Evolutionary conservation across 2,888 invertebrate genomes (phyloP).

Genomic region (Drosophila anceps): DNA sequence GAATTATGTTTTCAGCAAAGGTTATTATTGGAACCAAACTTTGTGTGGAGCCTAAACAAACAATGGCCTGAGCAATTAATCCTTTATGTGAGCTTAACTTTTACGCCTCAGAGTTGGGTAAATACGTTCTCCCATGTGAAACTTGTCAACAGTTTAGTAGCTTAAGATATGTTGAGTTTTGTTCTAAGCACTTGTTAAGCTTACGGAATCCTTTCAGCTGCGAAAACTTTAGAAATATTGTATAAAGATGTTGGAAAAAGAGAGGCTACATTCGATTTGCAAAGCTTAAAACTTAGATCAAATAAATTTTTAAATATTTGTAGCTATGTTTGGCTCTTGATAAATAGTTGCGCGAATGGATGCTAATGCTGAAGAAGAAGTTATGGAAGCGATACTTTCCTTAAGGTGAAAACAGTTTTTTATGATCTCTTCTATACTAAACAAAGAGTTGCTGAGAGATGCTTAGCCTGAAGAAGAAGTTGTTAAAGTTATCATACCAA

Average conservation of each 20-base stretch:
- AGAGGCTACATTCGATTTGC: too few relatives aligned
- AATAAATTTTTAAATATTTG: neutral
- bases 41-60: slow-evolving; percentile 1
- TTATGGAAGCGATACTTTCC: too few relatives aligned
- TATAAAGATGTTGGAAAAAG: too few relatives aligned
- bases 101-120: neutral
- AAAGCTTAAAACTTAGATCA: neutral
- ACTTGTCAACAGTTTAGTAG: slow-evolving; percentile 2
- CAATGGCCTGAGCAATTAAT: neutral
- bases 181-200: neutral
- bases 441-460: too few relatives aligned
- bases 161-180: slow-evolving; percentile 1
- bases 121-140: neutral
- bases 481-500: neutral
- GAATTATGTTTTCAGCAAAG: slow-evolving; percentile 7
- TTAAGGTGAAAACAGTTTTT: too few relatives aligned
- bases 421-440: too few relatives aligned
- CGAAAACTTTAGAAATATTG: neutral
- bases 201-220: too few relatives aligned
- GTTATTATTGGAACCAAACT: slow-evolving; percentile 1
- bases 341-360: too few relatives aligned
- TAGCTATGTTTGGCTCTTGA: neutral
- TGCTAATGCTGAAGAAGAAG: too few relatives aligned
- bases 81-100: slow-evolving; percentile 1
- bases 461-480: too few relatives aligned